Conservation (phyloP, 2,113 vertebrate species). For the Hippoglossus stenolepis region DNA sequence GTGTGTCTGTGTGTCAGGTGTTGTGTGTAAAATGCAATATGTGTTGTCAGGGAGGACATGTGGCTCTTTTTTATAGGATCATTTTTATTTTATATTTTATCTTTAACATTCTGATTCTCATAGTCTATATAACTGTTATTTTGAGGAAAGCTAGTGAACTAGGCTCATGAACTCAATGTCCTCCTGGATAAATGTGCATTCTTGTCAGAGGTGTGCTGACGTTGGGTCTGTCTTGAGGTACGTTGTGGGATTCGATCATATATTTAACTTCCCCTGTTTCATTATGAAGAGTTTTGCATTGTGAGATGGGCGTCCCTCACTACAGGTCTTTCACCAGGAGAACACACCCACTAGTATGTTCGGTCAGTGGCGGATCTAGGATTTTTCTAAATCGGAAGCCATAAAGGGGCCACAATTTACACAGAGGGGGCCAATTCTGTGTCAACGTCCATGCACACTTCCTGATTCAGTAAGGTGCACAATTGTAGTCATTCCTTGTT, state of each 20-base stretch:
- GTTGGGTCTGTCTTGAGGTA: conserved; percentile 1
- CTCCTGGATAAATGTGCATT: neutral
- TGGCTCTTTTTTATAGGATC: no score
- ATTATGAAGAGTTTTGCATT: neutral
- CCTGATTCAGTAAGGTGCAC: no score
- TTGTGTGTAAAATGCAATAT: neutral
- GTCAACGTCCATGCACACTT: no score
- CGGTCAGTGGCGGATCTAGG: no score
- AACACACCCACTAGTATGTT: no score
- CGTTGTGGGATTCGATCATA: neutral
- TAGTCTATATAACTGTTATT: neutral
- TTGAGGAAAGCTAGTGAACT: neutral
- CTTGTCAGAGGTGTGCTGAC: neutral
- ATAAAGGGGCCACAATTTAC: no score
- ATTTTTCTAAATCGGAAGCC: no score
- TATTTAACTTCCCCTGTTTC: neutral
- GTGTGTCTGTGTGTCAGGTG: neutral
- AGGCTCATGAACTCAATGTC: neutral
- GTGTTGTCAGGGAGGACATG: neutral
- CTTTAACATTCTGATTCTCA: no score
- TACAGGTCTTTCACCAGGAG: no score
- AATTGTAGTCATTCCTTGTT: no score
- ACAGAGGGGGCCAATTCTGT: no score
- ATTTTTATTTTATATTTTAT: no score
- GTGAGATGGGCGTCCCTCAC: neutral